Conservation (phyloP, 2,797 vertebrate genomes). For the Bradypus variegatus region DNA sequence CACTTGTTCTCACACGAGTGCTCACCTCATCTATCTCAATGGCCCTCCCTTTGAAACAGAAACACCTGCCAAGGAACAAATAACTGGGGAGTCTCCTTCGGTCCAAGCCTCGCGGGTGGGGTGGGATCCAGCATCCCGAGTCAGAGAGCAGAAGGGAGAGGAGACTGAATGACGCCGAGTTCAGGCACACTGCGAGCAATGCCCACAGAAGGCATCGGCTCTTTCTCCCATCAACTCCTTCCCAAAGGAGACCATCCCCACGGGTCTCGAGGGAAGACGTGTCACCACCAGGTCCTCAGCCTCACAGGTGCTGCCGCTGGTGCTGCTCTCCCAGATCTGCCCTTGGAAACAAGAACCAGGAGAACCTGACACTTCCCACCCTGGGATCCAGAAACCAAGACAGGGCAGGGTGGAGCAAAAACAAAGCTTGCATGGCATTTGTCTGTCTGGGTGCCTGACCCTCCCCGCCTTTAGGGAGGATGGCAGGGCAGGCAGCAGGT, state of each 20-base stretch:
- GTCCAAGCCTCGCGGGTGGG: neutral
- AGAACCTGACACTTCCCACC: neutral
- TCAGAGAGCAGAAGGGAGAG: neutral
- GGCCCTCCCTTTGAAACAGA: neutral
- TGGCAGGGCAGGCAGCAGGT: neutral
- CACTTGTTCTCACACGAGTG: neutral
- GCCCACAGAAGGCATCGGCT: neutral
- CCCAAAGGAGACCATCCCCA: constrained; percentile 33
- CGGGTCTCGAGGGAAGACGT: constrained; percentile 37
- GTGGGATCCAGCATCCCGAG: neutral
- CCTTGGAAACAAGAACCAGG: neutral
- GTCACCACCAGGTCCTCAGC: constrained; percentile 29
- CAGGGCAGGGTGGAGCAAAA: neutral
- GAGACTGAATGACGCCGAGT: accelerated
- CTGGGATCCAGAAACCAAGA: neutral
- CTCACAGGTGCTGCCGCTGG: constrained; percentile 20
- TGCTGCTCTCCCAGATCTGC: constrained; percentile 25
- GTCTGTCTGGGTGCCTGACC: no score
- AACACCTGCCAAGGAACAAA: neutral
- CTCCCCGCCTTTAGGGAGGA: neutral
- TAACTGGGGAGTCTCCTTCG: neutral
- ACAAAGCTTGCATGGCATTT: neutral
- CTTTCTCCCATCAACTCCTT: constrained; percentile 3
- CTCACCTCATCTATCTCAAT: neutral
- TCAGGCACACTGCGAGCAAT: neutral